Conservation (phyloP, 2,113 vertebrate species). For the Campylomormyrus tamandua region DNA sequence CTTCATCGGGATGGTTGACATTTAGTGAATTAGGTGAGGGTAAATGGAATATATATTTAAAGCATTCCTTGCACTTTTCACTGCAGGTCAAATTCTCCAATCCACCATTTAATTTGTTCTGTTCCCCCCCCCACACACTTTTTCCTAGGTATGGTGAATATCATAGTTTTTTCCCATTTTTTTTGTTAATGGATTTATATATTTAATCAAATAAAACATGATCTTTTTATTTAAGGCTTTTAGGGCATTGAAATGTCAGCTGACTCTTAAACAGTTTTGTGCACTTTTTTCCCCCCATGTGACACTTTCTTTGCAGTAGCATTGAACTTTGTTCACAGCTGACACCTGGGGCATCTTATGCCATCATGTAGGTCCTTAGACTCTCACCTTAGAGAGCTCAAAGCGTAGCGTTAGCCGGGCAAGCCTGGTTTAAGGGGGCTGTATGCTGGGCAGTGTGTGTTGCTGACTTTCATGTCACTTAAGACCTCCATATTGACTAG, state of each 20-base stretch:
- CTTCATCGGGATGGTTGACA: slow-evolving; percentile 68
- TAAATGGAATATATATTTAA: slow-evolving; percentile 54
- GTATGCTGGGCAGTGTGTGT: neutral
- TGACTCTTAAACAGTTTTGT: neutral
- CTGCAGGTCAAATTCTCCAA: slow-evolving; percentile 58
- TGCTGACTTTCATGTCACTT: neutral
- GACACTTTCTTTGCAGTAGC: neutral
- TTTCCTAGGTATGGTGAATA: slow-evolving; percentile 54
- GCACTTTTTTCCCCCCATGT: neutral
- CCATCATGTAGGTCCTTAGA: neutral
- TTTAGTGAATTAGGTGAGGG: slow-evolving; percentile 68
- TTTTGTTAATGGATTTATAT: slow-evolving; percentile 4
- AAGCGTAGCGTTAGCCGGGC: neutral
- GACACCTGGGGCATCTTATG: neutral
- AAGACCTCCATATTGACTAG: neutral
- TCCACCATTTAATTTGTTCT: slow-evolving; percentile 63
- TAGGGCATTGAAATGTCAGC: neutral
- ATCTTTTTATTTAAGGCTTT: neutral
- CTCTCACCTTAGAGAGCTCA: neutral
- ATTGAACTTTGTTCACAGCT: neutral
- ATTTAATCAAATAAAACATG: neutral
- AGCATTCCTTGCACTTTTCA: slow-evolving; percentile 47
- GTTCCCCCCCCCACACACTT: slow-evolving; percentile 21
- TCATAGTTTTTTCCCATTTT: neutral
- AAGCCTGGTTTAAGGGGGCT: neutral